Base-by-base conservation (phyloP, 1,140 invertebrate species). In the Drosophila setifemur region DNA sequence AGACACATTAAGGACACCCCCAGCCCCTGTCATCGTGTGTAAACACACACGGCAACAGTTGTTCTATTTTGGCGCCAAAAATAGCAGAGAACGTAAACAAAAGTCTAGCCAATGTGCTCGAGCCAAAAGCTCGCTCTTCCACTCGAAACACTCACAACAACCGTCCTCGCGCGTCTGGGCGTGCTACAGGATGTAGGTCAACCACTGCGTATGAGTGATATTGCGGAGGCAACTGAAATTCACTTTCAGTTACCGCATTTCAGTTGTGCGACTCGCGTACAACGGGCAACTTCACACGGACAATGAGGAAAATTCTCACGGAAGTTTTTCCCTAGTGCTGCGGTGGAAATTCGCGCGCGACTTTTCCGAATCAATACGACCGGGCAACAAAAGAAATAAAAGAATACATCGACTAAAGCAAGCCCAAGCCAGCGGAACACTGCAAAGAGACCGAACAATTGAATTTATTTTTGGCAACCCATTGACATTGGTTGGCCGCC, bases 61-160 rank as follows among this genome's bases (percentile, higher is more conserved):
- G 79, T 79, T 79, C 55, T 47, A 64, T 50, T 86, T 85, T 85
- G 79, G 81, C 79, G 79, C 79, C 79, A 81, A 85, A 86, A 85
- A 85, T 85, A 83, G 81, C 79, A 31, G 43, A 45, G 54, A 74
- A 85, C 37, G 58, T 85, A 83, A 85, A 83, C 75, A 86, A 64
- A 25, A 18, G 48, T 25, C 29, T 16, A 50, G 43, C 45, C 47
- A 42, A 33, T 14, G n/a, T 26, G 12, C 45, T 63, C 19, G 6
- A 14, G 4, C 7, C 18, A 6, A 69, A 60, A 68, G 64, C 47
- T 52, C 71, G 12, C 67, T 75, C 76, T 26, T 28, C 0, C 45
- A 19, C 47, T 48, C 71, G 12, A n/a, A n/a, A n/a, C 11, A 12
- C 37, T 26, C 47, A 37, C 3, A 18, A 16, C 4, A 18, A 16